A percentile compares a stretch with the other conserved stretches of the same genome.
Evolutionary conservation across 1,140 invertebrate species (phyloP).

Genomic region (Nebria ingens): DNA sequence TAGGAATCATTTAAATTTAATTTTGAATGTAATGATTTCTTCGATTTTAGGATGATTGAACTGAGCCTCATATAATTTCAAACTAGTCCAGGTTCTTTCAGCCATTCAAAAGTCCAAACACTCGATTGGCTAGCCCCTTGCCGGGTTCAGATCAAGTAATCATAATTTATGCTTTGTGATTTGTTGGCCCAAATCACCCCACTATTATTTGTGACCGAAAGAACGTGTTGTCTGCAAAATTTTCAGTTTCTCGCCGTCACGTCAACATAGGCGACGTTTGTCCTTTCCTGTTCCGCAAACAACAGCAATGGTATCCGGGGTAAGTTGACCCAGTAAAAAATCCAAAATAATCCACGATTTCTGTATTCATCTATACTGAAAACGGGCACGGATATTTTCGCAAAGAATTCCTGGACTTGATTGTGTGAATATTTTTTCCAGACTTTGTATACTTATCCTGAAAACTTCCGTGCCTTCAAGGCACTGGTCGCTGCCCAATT

Average conservation of each 20-base stretch:
- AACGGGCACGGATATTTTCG: not conserved
- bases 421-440: constrained; percentile 47
- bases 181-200: too few relatives aligned
- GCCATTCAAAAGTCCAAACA: too few relatives aligned
- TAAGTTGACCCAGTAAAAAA: constrained; percentile 1
- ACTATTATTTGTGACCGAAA: too few relatives aligned
- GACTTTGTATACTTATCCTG: constrained; percentile 93
- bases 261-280: not conserved
- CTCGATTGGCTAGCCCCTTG: too few relatives aligned
- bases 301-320: not conserved
- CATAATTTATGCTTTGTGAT: too few relatives aligned
- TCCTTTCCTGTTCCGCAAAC: constrained; percentile 7
- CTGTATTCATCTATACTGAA: not conserved
- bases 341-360: not conserved
- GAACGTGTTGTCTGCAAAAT: not conserved
- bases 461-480: constrained; percentile 91
- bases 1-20: too few relatives aligned
- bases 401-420: not conserved
- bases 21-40: too few relatives aligned
- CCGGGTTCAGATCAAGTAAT: too few relatives aligned
- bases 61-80: too few relatives aligned
- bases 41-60: too few relatives aligned
- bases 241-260: constrained; percentile 1
- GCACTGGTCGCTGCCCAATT: constrained; percentile 91
- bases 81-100: too few relatives aligned